Conservation (phyloP, 1,140 invertebrate species). For the Drosophila sucinea region DNA sequence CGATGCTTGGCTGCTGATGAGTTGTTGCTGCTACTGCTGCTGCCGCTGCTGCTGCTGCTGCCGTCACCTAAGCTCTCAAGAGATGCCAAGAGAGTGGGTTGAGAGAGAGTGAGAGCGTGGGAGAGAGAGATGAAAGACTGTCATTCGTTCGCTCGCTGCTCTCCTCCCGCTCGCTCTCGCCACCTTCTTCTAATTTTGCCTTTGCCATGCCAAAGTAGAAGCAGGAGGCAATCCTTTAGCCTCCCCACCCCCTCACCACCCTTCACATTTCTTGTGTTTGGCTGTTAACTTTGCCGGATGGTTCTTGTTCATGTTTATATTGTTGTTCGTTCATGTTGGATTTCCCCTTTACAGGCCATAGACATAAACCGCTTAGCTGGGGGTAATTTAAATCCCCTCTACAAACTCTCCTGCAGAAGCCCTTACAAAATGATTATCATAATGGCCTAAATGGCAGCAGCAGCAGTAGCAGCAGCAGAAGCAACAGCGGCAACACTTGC, state of each 20-base stretch:
- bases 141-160: constrained; percentile 24
- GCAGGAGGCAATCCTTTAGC: constrained; percentile 5
- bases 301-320: constrained; percentile 39
- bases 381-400: constrained; percentile 78
- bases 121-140: constrained; percentile 30
- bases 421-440: constrained; percentile 70
- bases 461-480: not conserved
- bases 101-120: not conserved
- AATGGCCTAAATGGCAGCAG: constrained; percentile 39
- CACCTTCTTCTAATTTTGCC: constrained; percentile 12
- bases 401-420: constrained; percentile 57
- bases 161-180: not conserved
- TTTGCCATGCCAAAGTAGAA: constrained; percentile 7
- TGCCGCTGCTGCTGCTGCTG: not conserved
- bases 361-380: constrained; percentile 71
- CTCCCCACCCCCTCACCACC: not conserved
- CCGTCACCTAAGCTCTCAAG: constrained; percentile 30
- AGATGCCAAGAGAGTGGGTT: constrained; percentile 18
- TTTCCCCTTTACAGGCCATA: constrained; percentile 15
- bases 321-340: constrained; percentile 26
- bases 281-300: constrained; percentile 31
- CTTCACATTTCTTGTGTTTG: constrained; percentile 3
- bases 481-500: not conserved
- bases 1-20: constrained; percentile 76
- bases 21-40: constrained; percentile 30